Percentiles rank a stretch among this genome's conserved stretches.
These are phyloP conservation scores for Channa argus DNA, from an alignment of 2,113 vertebrate species.

Conservation along the genomic window DNA sequence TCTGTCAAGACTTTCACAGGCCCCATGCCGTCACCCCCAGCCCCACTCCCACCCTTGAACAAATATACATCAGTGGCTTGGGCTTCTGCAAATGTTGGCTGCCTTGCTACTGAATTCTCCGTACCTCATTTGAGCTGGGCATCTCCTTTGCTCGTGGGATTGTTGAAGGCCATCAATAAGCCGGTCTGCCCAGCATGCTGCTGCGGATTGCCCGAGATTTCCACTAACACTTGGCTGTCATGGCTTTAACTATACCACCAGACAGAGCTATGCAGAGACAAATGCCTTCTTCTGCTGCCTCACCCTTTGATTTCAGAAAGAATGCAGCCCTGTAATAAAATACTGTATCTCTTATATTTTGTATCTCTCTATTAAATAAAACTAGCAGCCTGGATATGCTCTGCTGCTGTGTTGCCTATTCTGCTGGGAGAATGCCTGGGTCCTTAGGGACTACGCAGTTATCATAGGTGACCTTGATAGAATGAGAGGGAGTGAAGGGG, in stretches of 20 bases:
- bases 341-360: conserved; percentile 17
- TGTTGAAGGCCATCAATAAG: conserved; percentile 68
- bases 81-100: conserved; percentile 66
- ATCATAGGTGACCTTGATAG: conserved; percentile 72
- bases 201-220: conserved; percentile 63
- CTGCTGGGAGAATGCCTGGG: conserved; percentile 26
- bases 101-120: conserved; percentile 70
- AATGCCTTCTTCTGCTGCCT: conserved; percentile 59
- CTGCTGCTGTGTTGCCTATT: conserved; percentile 13
- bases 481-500: conserved; percentile 48
- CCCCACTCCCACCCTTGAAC: conserved; percentile 53
- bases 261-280: conserved; percentile 50
- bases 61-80: conserved; percentile 75
- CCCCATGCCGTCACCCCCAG: conserved; percentile 17
- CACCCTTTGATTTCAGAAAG: conserved; percentile 54
- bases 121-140: conserved; percentile 64
- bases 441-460: conserved; percentile 67
- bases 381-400: conserved; percentile 17
- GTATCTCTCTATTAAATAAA: conserved; percentile 32
- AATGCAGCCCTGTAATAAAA: conserved; percentile 48
- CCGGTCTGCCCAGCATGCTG: conserved; percentile 48
- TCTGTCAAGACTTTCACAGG: conserved; percentile 59
- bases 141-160: conserved; percentile 68
- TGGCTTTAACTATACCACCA: conserved; percentile 54
- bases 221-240: conserved; percentile 70